Evolutionary conservation across 2,113 vertebrate genomes (phyloP).

Genomic region (Eurypyga helias): DNA sequence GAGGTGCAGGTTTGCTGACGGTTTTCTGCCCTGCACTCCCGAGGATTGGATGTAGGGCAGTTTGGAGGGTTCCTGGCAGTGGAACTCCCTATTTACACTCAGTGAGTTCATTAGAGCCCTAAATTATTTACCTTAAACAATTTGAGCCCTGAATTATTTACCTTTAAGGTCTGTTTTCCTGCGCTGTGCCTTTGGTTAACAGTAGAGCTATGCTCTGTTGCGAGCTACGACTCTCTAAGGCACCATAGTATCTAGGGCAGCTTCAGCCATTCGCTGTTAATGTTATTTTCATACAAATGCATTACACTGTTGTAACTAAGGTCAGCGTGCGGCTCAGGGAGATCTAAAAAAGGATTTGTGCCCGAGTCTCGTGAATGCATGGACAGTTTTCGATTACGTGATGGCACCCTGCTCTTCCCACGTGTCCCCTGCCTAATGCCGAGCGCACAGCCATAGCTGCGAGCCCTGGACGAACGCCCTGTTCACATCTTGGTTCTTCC

Average conservation of each 20-base stretch:
- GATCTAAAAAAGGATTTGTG: neutral
- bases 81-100: conserved; percentile 10
- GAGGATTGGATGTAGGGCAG: conserved; percentile 53
- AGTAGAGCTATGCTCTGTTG: neutral
- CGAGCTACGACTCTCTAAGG: neutral
- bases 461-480: neutral
- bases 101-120: conserved; percentile 38
- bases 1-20: neutral
- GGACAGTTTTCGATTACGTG: neutral
- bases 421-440: neutral
- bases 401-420: neutral
- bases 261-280: neutral
- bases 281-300: neutral
- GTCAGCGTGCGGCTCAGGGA: neutral
- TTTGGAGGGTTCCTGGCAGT: neutral
- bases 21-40: neutral
- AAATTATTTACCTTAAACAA: conserved; percentile 65
- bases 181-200: neutral
- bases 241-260: accelerated
- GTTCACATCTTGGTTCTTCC: neutral
- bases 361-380: neutral
- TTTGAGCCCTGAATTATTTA: conserved; percentile 63
- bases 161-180: conserved; percentile 27
- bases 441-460: neutral
- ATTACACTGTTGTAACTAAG: neutral